Evolutionary conservation across 2,888 invertebrate genomes (phyloP).

Genomic region (Barypeithes pellucidus): DNA sequence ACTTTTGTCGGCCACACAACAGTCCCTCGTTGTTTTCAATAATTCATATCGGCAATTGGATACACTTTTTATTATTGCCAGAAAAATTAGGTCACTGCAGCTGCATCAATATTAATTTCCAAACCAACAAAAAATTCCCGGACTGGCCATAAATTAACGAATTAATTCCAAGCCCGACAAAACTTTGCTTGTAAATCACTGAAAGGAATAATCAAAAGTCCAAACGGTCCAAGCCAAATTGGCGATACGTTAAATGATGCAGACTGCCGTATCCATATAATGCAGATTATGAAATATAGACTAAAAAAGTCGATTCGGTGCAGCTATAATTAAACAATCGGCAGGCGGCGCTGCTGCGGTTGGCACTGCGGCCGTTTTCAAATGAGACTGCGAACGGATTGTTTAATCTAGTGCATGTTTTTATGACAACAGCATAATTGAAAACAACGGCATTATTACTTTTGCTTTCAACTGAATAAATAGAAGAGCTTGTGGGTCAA

Average conservation of each 20-base stretch:
- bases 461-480: background rate
- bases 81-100: constrained; percentile 39
- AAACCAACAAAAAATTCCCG: constrained; percentile 31
- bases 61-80: constrained; percentile 37
- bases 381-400: constrained; percentile 27
- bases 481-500: too few relatives aligned
- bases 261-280: constrained; percentile 57
- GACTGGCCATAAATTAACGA: constrained; percentile 44
- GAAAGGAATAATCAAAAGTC: constrained; percentile 59
- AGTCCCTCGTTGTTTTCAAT: constrained; percentile 12
- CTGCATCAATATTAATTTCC: constrained; percentile 41
- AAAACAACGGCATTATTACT: background rate
- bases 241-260: constrained; percentile 60
- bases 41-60: constrained; percentile 31
- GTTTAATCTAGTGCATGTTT: constrained; percentile 19
- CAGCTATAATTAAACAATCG: constrained; percentile 48
- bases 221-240: constrained; percentile 56
- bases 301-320: constrained; percentile 44
- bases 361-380: constrained; percentile 25
- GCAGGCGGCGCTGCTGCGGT: constrained; percentile 34
- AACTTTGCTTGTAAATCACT: constrained; percentile 57
- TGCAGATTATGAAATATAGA: constrained; percentile 58
- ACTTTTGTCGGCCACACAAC: constrained; percentile 21
- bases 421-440: constrained; percentile 10
- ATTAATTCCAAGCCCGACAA: constrained; percentile 51